These are phyloP conservation scores for Drosophila demipolita DNA, from an alignment of 2,888 invertebrate genomes.

Conservation along the genomic window DNA sequence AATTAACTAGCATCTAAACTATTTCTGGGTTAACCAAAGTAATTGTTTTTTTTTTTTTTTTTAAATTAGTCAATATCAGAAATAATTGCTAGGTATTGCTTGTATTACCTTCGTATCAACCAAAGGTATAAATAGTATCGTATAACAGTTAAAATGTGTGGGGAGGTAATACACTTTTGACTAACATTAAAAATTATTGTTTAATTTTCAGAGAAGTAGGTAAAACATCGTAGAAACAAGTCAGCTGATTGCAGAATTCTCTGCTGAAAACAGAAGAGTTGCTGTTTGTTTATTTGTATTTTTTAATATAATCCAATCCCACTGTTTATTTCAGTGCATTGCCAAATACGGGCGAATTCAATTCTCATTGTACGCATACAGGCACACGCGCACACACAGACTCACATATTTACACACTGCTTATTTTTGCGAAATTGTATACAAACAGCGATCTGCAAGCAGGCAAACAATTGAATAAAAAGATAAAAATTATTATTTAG, in stretches of 20 bases:
- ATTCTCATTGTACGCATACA: constrained; percentile 6
- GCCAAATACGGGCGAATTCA: background rate
- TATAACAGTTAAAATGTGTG: background rate
- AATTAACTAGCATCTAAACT: background rate
- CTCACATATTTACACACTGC: constrained; percentile 12
- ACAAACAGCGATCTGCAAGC: constrained; percentile 53
- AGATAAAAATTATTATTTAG: constrained; percentile 59
- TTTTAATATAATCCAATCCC: too few relatives aligned
- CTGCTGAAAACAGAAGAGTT: background rate
- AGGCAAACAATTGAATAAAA: constrained; percentile 52
- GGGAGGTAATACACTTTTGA: background rate
- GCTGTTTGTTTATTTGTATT: background rate
- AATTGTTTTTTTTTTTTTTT: background rate
- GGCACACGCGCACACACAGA: constrained; percentile 1
- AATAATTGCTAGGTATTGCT: background rate
- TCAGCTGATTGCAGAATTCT: background rate
- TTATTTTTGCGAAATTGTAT: constrained; percentile 61
- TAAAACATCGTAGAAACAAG: background rate
- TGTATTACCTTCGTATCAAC: background rate
- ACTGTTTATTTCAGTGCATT: background rate
- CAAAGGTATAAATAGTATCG: background rate
- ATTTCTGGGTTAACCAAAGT: background rate
- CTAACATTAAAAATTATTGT: background rate
- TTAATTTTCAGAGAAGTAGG: background rate
- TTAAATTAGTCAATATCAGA: background rate